Percentiles rank a stretch among this genome's conserved stretches.
Evolutionary conservation across 2,797 vertebrate species (phyloP).

Genomic region (Propithecus deckenii): DNA sequence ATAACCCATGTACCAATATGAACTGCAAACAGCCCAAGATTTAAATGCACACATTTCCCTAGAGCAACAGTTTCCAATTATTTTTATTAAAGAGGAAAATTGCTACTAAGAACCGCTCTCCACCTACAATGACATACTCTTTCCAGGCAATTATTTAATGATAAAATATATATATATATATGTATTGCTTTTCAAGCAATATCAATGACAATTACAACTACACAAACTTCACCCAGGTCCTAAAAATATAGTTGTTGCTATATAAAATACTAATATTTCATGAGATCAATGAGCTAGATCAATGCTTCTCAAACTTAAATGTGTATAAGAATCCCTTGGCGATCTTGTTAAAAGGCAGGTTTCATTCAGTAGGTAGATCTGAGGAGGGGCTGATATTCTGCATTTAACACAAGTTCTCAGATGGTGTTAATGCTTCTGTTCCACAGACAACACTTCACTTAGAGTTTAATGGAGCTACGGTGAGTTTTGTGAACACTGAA

Average conservation of each 20-base stretch:
- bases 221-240: neutral
- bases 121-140: neutral
- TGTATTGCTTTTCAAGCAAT: neutral
- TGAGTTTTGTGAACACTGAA: neutral
- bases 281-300: neutral
- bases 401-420: neutral
- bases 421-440: neutral
- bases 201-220: neutral
- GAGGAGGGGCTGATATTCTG: neutral
- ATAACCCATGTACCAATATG: neutral
- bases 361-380: neutral
- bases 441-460: neutral
- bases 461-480: neutral
- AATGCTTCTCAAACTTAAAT: neutral
- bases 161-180: neutral
- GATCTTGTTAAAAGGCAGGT: neutral
- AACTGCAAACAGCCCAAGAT: neutral
- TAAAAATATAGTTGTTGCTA: neutral
- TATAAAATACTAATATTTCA: neutral
- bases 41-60: neutral
- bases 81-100: neutral
- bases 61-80: neutral
- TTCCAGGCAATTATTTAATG: neutral
- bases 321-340: neutral
- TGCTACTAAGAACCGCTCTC: neutral